Evolutionary conservation across 2,797 vertebrate species (phyloP).

Genomic region (Amblyraja radiata): DNA sequence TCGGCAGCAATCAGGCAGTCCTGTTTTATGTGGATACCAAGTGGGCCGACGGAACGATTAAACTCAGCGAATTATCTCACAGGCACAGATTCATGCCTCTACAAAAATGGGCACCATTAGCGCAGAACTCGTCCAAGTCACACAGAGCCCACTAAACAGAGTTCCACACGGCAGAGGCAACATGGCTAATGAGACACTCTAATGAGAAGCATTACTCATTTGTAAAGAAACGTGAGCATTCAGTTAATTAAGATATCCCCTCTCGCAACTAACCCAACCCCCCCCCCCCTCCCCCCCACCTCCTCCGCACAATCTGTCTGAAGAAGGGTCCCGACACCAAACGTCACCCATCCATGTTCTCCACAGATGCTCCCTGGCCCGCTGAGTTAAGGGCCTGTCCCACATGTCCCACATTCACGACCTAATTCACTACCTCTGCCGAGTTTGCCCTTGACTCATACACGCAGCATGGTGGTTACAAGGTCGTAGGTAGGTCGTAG

Average conservation of each 20-base stretch:
- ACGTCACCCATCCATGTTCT: no score
- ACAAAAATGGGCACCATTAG: neutral
- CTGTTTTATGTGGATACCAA: neutral
- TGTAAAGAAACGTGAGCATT: neutral
- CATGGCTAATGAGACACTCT: neutral
- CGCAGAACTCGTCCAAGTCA: neutral
- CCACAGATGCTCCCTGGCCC: no score
- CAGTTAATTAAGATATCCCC: neutral
- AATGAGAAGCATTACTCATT: neutral
- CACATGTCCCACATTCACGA: no score
- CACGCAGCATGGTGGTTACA: no score
- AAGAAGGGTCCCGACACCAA: no score
- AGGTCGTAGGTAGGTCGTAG: no score
- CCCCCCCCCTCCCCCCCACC: no score
- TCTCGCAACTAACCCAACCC: no score
- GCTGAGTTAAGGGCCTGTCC: no score
- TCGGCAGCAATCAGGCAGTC: neutral
- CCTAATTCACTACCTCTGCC: no score
- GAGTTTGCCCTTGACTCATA: no score
- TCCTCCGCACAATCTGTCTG: no score
- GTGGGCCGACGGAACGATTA: neutral
- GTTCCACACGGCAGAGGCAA: neutral
- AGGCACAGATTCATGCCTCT: neutral
- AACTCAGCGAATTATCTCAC: neutral
- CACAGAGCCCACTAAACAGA: neutral